Percentiles rank a stretch among this genome's conserved stretches.
These are phyloP conservation scores for Dendrolimus kikuchii DNA, from an alignment of 1,140 invertebrate genomes.

Conservation along the genomic window DNA sequence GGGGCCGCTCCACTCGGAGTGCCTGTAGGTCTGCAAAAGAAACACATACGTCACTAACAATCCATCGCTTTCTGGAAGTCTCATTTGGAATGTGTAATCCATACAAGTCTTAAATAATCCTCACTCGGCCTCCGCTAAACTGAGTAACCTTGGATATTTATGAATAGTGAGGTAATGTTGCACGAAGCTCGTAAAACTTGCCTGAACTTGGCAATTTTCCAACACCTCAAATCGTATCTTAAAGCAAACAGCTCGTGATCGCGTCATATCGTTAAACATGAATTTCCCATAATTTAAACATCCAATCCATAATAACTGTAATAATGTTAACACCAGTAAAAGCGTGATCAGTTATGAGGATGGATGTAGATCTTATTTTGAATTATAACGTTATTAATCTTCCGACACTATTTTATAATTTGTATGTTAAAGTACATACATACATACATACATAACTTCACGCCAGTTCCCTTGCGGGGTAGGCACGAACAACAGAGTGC, in stretches of 20 bases:
- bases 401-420: too few species aligned
- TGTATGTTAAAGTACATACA: too few species aligned
- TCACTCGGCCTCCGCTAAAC: slow-evolving; percentile 18
- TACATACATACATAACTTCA: too few species aligned
- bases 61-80: neutral
- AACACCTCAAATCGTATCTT: slow-evolving; percentile 42
- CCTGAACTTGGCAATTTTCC: slow-evolving; percentile 50
- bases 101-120: slow-evolving; percentile 17
- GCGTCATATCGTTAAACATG: slow-evolving; percentile 18
- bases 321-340: too few species aligned
- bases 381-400: too few species aligned
- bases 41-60: slow-evolving; percentile 5
- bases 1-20: slow-evolving; percentile 92
- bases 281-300: too few species aligned
- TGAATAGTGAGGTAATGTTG: slow-evolving; percentile 62
- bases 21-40: slow-evolving; percentile 84
- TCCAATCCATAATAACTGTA: too few species aligned
- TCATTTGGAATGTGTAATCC: slow-evolving; percentile 2
- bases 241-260: slow-evolving; percentile 48
- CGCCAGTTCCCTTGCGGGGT: too few species aligned
- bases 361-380: too few species aligned
- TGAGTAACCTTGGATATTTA: slow-evolving; percentile 54
- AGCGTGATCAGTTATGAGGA: too few species aligned
- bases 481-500: too few species aligned
- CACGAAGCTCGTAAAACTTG: slow-evolving; percentile 54